Base-by-base conservation (phyloP, 2,888 invertebrate species). In the Psylliodes chrysocephalus region DNA sequence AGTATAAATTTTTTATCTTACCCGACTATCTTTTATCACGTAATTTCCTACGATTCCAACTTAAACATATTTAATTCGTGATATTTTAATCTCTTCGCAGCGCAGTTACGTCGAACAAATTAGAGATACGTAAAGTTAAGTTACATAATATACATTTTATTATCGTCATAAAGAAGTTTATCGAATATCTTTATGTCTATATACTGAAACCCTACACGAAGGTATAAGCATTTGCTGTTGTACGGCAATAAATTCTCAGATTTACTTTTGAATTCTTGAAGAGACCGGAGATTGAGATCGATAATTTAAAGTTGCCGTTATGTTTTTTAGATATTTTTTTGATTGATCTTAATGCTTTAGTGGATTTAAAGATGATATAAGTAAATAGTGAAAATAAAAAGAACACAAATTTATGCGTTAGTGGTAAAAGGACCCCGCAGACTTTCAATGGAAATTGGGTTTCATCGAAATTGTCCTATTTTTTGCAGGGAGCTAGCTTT, bases 101-200 rank as follows among this genome's bases (percentile, higher is more conserved):
- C n/a, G n/a, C 12, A 14, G 35, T 35, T 35, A 35, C 14, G 35
- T 35, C 35, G 14, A 35, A 14, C 35, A 35, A 35, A 35, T 35
- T 35, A 35, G 14, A 35, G 35, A 35, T 35, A 14, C 35, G 35
- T 35, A 14, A 35, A 35, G 35, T 35, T 35, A 35, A 35, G 14
- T 35, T 35, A 35, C 35, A 14, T 35, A 35, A 35, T 12, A n/a
- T n/a, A 12, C 35, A 35, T 35, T 35, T 35, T 35, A 35, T 35
- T n/a, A 35, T 12, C 14, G 35, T 12, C 35, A 35, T 35, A 35
- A 35, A 35, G 35, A 35, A 35, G 12, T 35, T 35, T 35, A 35
- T 35, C 35, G 35, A 35, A 35, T 35, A 35, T 35, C 35, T 35
- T 35, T 35, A 35, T 35, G 35, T 35, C 35, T 35, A 35, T 14